Conservation (phyloP, 2,888 invertebrate genomes). For the Sialis fuliginosa region DNA sequence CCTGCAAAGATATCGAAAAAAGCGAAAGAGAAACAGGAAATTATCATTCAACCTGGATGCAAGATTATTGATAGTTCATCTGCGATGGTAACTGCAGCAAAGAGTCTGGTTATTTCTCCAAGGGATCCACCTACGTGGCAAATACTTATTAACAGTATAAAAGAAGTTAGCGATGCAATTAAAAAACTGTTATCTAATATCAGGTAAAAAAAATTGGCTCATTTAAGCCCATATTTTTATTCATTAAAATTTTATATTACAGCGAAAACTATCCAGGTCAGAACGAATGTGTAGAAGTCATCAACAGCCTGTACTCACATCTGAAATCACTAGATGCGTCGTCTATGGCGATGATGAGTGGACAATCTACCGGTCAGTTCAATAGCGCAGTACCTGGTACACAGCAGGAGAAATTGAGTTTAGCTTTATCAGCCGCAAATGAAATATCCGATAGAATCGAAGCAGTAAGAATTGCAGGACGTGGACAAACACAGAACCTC, state of each 20-base stretch:
- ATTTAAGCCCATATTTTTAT: background rate
- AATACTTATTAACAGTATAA: slow-evolving; percentile 80
- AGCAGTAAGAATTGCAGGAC: slow-evolving; percentile 68
- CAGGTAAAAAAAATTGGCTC: slow-evolving; percentile 28
- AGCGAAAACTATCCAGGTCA: slow-evolving; percentile 94
- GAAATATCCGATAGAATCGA: slow-evolving; percentile 76
- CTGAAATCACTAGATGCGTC: slow-evolving; percentile 74
- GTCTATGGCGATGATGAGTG: slow-evolving; percentile 58
- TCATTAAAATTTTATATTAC: slow-evolving; percentile 7
- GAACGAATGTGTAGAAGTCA: slow-evolving; percentile 73
- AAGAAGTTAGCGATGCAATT: slow-evolving; percentile 90
- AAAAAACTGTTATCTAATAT: slow-evolving; percentile 86
- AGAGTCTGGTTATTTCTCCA: slow-evolving; percentile 72
- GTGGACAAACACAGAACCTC: slow-evolving; percentile 80
- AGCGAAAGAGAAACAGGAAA: slow-evolving; percentile 70
- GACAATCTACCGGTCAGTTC: slow-evolving; percentile 11
- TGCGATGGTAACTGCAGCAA: slow-evolving; percentile 80
- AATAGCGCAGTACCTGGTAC: slow-evolving; percentile 14
- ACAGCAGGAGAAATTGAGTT: slow-evolving; percentile 31
- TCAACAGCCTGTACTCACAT: slow-evolving; percentile 56
- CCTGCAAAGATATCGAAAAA: slow-evolving; percentile 81
- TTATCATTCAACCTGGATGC: slow-evolving; percentile 67
- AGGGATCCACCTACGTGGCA: slow-evolving; percentile 92
- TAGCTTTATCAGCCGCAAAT: slow-evolving; percentile 41
- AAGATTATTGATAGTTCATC: slow-evolving; percentile 67